Evolutionary conservation across 2,888 invertebrate species (phyloP).

Genomic region (Rotaria sp.): DNA sequence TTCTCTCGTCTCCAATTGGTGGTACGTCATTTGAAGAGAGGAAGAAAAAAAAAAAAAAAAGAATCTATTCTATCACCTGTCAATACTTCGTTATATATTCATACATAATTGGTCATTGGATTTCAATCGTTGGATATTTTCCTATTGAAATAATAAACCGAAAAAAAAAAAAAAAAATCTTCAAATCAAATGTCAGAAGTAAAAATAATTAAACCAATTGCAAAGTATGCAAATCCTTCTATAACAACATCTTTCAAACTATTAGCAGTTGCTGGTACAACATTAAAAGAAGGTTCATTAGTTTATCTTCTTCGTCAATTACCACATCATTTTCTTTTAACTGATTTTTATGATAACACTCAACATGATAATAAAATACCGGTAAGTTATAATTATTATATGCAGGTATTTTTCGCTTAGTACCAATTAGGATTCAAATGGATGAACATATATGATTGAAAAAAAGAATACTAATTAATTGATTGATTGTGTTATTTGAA

Average conservation of each 20-base stretch:
- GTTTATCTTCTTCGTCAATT: constrained; percentile 25
- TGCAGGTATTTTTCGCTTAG: too few species aligned
- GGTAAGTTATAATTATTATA: background rate
- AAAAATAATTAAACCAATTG: constrained; percentile 24
- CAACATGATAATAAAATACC: constrained; percentile 12
- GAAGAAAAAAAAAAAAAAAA: background rate
- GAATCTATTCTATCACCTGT: constrained; percentile 20
- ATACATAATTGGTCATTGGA: background rate
- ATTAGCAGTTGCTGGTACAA: background rate
- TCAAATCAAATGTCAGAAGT: background rate
- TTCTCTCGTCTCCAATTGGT: background rate
- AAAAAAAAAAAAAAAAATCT: too few species aligned
- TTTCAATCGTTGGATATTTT: background rate
- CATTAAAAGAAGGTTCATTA: constrained; percentile 22
- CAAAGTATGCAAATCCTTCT: background rate
- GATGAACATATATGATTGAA: too few species aligned
- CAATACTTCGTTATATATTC: background rate
- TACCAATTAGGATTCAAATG: too few species aligned
- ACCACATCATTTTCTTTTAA: background rate
- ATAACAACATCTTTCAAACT: background rate
- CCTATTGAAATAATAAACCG: background rate
- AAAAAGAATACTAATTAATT: too few species aligned
- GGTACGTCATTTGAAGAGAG: background rate
- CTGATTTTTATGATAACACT: background rate
- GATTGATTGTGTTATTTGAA: too few species aligned